A percentile compares a stretch with the other conserved stretches of the same genome.
phyloP scores from a whole-genome alignment of 2,797 vertebrate genomes.

The Spondyliosoma cantharus region DNA sequence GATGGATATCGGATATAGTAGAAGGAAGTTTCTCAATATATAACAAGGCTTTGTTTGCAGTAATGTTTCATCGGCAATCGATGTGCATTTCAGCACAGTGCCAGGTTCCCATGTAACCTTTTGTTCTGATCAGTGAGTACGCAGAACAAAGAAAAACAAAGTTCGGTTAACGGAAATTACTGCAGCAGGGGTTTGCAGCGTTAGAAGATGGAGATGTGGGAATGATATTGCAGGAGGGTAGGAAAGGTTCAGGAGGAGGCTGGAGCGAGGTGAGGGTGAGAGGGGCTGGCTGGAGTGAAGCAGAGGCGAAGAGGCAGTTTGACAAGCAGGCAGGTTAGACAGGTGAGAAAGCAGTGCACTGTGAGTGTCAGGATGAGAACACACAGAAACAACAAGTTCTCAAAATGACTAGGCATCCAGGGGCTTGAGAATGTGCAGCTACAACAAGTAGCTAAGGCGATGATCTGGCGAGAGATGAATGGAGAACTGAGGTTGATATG shows the following conservation, averaged over 20 bases:
- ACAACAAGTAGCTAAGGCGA: background rate
- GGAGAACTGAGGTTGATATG: background rate
- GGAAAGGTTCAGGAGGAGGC: background rate
- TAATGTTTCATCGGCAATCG: constrained; percentile 37
- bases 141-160: background rate
- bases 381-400: background rate
- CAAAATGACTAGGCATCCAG: background rate
- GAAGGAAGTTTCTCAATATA: constrained; percentile 47
- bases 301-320: background rate
- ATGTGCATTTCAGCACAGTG: constrained; percentile 34
- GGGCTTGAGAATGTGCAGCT: background rate
- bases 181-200: background rate
- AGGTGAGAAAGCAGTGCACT: background rate
- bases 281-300: background rate
- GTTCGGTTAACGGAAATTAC: background rate
- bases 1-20: constrained; percentile 28
- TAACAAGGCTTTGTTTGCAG: constrained; percentile 36
- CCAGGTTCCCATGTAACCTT: constrained; percentile 39
- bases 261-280: background rate
- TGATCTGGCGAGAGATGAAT: background rate
- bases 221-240: background rate
- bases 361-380: background rate
- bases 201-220: background rate
- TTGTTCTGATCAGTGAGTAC: background rate
- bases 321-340: background rate